A percentile compares a stretch with the other conserved stretches of the same genome.
phyloP scores from a whole-genome alignment of 2,113 vertebrate genomes.

The Atlantisia rogersi region DNA sequence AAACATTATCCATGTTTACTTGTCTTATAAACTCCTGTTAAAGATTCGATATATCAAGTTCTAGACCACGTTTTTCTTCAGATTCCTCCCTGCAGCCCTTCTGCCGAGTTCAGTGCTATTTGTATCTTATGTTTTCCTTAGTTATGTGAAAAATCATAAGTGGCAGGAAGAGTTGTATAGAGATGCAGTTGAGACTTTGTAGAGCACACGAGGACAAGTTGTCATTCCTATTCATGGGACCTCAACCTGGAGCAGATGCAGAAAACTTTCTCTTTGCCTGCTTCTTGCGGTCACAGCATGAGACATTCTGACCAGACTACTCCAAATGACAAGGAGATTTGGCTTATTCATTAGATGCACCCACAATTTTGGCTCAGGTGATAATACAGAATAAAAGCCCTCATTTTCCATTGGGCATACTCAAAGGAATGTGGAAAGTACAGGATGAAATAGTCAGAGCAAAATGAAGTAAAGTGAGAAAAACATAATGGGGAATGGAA shows the following conservation, averaged over 20 bases:
- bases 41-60: neutral
- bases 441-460: neutral
- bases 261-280: neutral
- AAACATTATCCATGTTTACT: neutral
- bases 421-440: neutral
- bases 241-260: neutral
- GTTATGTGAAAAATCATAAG: neutral
- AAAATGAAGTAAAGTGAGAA: neutral
- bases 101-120: neutral
- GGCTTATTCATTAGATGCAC: neutral
- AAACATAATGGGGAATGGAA: neutral
- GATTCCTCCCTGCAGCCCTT: fast-evolving
- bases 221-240: neutral
- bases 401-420: neutral
- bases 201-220: neutral
- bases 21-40: neutral
- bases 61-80: neutral
- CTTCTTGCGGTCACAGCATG: neutral
- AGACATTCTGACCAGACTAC: neutral
- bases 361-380: neutral
- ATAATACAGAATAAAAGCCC: neutral
- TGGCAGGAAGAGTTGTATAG: neutral
- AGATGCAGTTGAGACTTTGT: neutral
- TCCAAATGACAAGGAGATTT: neutral
- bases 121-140: neutral